phyloP scores from a whole-genome alignment of 2,888 invertebrate genomes.

The Agrotis ipsilon region DNA sequence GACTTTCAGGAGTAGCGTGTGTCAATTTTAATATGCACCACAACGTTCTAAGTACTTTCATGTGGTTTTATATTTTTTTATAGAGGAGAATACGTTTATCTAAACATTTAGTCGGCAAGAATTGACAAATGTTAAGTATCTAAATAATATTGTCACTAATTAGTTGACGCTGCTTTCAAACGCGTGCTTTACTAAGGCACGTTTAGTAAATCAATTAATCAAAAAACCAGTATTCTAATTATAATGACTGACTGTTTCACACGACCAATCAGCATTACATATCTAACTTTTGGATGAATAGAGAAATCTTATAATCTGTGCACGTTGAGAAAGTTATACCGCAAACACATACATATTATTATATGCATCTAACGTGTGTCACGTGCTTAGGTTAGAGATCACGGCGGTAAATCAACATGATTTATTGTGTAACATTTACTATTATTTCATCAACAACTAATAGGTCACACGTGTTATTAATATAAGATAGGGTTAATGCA shows the following conservation, averaged over 20 bases:
- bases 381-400: constrained; percentile 44
- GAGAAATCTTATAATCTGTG: background rate
- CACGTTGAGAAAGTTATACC: constrained; percentile 2
- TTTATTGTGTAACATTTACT: constrained; percentile 36
- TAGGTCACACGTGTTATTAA: constrained; percentile 8
- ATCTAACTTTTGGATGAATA: background rate
- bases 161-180: too few relatives aligned
- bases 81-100: too few relatives aligned
- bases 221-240: too few relatives aligned
- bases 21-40: too few relatives aligned
- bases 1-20: too few relatives aligned
- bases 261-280: background rate
- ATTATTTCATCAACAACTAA: constrained; percentile 35
- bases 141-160: too few relatives aligned
- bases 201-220: too few relatives aligned
- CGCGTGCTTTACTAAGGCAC: too few relatives aligned
- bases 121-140: too few relatives aligned
- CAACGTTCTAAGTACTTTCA: too few relatives aligned
- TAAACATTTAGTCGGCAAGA: too few relatives aligned
- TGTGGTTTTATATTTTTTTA: too few relatives aligned
- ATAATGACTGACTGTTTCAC: background rate
- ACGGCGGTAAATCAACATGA: constrained; percentile 24
- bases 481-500: background rate
- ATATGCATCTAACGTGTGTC: constrained; percentile 7
- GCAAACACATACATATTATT: background rate